Base-by-base conservation (phyloP, 2,888 invertebrate genomes). In the Cryptus viduatorius region DNA sequence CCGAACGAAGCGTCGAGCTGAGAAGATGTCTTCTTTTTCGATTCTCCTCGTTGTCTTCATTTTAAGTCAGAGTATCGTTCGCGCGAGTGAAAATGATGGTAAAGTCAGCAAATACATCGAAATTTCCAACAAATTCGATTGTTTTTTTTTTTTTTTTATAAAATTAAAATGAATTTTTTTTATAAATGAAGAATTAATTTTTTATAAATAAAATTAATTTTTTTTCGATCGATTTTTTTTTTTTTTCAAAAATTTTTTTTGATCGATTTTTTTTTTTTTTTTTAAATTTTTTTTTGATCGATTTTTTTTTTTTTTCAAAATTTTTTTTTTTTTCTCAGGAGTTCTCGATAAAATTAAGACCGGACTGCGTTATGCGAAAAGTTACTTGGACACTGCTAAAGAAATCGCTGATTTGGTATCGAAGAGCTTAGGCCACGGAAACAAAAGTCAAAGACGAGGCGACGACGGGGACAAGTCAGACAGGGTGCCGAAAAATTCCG, bases 361-460 rank as follows among this genome's bases (percentile, higher is more conserved):
- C n/a, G 94, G 95, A 4, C 90, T 95, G 75, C 92, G 94, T 86
- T 92, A 94, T 85, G 95, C 95, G 1, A 94, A 94, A 37, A 94
- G 94, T 88, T 93, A 95, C 78, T 89, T 95, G 46, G 94, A 95
- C 24, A 91, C 91, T 0, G 95, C 95, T 0, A 94, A 94, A 44
- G 95, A 95, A 88, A 96, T 97, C 71, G 95, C 96, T 1, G 95
- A 95, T 91, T 92, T 96, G 84, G 96, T 96, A 10, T 94, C 95
- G 10, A 94, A 94, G 84, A 95, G 95, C 29, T 95, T 96, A 84
- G 92, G 93, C 8, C 90, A 91, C 31, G 89, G 90, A 24, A 83
- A 86, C 12, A 61, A 86, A 19, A 77, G 68, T 64, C 90, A 88
- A 71, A 92, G 87, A 79, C 87, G 88, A n/a, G 90, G 87, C 1